A percentile compares a stretch with the other conserved stretches of the same genome.
Conservation (phyloP, 2,113 vertebrate genomes). For the Entomyzon cyanotis region DNA sequence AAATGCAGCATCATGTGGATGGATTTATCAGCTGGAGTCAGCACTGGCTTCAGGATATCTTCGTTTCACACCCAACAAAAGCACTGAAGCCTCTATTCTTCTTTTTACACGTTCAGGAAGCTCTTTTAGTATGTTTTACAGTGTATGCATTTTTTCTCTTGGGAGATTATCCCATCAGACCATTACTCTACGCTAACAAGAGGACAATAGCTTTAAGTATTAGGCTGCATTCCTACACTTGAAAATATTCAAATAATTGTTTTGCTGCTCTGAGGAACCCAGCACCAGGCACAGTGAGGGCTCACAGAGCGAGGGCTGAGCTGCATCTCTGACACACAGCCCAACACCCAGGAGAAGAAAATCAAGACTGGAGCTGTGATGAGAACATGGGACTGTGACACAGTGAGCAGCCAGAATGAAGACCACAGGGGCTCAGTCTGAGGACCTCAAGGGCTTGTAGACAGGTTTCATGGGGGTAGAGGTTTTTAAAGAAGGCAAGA, state of each 20-base stretch:
- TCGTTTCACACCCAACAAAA: not conserved
- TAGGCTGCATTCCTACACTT: not conserved
- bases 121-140: not conserved
- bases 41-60: not conserved
- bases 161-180: not conserved
- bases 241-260: not conserved
- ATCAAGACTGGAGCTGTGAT: not conserved
- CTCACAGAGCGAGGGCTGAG: fast-evolving
- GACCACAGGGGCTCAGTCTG: not conserved
- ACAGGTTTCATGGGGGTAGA: not conserved
- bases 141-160: not conserved
- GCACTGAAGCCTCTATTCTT: not conserved
- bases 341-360: not conserved
- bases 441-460: not conserved
- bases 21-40: not conserved
- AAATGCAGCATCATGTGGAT: not conserved
- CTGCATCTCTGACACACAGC: not conserved
- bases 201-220: not conserved
- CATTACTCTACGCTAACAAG: not conserved
- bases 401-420: not conserved
- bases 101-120: not conserved
- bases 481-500: not conserved
- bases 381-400: not conserved
- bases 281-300: not conserved
- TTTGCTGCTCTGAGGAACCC: not conserved